phyloP scores from a whole-genome alignment of 2,888 invertebrate species.

The Gonocerus acuteangulatus region DNA sequence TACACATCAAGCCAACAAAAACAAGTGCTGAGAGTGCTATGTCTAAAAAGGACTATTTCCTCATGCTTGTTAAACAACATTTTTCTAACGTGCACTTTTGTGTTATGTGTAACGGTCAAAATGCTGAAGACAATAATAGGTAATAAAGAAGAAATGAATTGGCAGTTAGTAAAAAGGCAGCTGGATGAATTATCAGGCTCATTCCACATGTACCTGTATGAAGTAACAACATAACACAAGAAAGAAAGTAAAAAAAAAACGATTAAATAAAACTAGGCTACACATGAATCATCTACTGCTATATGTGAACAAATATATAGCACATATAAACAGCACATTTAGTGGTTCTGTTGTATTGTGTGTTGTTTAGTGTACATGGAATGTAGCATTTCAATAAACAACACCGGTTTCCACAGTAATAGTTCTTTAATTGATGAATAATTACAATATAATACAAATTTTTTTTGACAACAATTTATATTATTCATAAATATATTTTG shows the following conservation, averaged over 20 bases:
- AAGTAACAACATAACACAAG: neutral
- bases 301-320: constrained; percentile 1
- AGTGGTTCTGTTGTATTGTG: constrained; percentile 25
- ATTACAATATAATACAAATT: constrained; percentile 35
- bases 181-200: too few relatives aligned
- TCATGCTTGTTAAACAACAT: neutral
- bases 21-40: constrained; percentile 18
- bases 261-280: too few relatives aligned
- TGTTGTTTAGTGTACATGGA: constrained; percentile 28
- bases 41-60: neutral
- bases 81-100: neutral
- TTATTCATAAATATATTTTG: constrained; percentile 24
- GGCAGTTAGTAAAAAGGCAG: too few relatives aligned
- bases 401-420: constrained; percentile 29
- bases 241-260: too few relatives aligned
- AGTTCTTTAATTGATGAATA: constrained; percentile 32
- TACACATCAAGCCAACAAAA: constrained; percentile 15
- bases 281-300: neutral
- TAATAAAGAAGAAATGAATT: too few relatives aligned
- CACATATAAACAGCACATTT: constrained; percentile 27
- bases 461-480: constrained; percentile 15
- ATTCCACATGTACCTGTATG: neutral
- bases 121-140: too few relatives aligned
- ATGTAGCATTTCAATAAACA: constrained; percentile 29
- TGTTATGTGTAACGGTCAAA: too few relatives aligned